phyloP scores from a whole-genome alignment of 2,797 vertebrate genomes.

The Acanthurus lineatus region DNA sequence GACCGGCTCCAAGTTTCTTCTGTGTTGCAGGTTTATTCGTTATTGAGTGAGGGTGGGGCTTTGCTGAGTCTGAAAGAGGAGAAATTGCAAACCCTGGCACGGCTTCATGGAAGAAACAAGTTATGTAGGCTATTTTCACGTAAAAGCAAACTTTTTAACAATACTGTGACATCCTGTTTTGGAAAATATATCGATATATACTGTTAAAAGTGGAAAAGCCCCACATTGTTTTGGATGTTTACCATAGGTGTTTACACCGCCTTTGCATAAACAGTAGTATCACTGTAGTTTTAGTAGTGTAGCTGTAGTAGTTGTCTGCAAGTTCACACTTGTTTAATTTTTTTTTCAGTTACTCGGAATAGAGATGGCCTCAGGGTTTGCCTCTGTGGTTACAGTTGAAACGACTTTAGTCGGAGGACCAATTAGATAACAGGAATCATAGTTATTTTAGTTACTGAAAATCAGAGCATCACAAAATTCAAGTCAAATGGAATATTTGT shows the following conservation, averaged over 20 bases:
- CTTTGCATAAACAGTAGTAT: constrained; percentile 26
- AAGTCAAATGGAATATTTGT: neutral
- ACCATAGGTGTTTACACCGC: neutral
- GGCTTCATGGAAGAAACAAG: too few relatives aligned
- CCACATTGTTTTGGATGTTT: neutral
- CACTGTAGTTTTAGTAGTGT: neutral
- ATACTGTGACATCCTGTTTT: too few relatives aligned
- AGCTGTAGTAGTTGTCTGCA: constrained; percentile 34
- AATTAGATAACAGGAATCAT: constrained; percentile 4
- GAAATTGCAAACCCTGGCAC: too few relatives aligned
- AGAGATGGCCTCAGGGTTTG: constrained; percentile 48
- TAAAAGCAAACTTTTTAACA: too few relatives aligned
- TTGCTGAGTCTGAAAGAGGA: too few relatives aligned
- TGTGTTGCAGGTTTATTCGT: too few relatives aligned
- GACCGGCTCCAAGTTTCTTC: too few relatives aligned
- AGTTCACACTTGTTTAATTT: constrained; percentile 57
- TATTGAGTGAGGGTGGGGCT: too few relatives aligned
- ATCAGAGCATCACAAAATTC: neutral
- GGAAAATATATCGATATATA: too few relatives aligned
- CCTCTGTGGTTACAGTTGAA: constrained; percentile 30
- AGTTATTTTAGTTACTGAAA: constrained; percentile 1
- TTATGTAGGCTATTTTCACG: too few relatives aligned
- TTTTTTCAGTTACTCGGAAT: constrained; percentile 26
- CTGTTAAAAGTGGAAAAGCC: too few relatives aligned
- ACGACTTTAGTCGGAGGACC: constrained; percentile 7